These are phyloP conservation scores for Telmatochromis sp. DNA, from an alignment of 2,113 vertebrate genomes.

Conservation along the genomic window DNA sequence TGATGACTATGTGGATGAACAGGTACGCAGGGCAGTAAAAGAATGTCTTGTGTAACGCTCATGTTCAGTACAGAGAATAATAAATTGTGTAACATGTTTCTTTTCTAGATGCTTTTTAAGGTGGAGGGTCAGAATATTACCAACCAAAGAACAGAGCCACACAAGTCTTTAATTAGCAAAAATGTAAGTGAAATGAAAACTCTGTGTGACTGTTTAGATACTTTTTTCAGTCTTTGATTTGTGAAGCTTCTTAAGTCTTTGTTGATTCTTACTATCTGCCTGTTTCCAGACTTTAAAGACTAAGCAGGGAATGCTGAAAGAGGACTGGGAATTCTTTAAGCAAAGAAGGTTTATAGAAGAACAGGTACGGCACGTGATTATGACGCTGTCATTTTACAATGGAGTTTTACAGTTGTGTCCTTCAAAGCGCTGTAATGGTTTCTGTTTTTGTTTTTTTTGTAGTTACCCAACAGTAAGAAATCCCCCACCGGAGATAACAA, in stretches of 20 bases:
- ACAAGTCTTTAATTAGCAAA: constrained; percentile 75
- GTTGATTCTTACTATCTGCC: neutral
- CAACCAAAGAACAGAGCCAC: constrained; percentile 72
- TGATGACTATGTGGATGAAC: constrained; percentile 95
- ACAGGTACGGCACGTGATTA: constrained; percentile 72
- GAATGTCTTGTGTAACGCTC: neutral
- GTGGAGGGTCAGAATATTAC: constrained; percentile 69
- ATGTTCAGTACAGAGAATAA: neutral
- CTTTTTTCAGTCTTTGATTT: neutral
- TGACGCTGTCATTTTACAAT: neutral
- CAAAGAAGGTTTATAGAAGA: constrained; percentile 91
- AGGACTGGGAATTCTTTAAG: constrained; percentile 95
- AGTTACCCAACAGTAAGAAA: constrained; percentile 86
- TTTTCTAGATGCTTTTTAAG: constrained; percentile 71
- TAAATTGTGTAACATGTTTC: neutral
- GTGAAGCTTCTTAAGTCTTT: neutral
- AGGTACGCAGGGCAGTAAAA: constrained; percentile 69
- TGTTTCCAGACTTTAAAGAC: constrained; percentile 82
- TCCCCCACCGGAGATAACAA: constrained; percentile 81
- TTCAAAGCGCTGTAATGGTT: neutral
- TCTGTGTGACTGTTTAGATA: neutral
- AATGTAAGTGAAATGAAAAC: constrained; percentile 57
- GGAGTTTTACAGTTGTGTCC: neutral
- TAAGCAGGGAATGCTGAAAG: constrained; percentile 87
- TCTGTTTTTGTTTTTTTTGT: constrained; percentile 55